Base-by-base conservation (phyloP, 2,113 vertebrate genomes). In the Gallinago media region DNA sequence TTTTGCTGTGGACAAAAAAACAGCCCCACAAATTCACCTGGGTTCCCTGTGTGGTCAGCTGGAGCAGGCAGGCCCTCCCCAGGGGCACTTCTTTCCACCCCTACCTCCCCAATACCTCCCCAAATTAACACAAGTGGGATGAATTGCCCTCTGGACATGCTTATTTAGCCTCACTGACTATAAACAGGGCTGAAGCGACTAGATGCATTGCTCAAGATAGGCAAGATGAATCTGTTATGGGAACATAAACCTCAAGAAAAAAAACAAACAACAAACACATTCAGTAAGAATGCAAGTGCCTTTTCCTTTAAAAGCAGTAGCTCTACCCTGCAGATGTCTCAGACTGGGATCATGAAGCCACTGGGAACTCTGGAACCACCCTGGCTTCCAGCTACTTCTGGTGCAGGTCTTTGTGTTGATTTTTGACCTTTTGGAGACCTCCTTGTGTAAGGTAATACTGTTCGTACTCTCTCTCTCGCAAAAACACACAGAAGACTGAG, bases 381-480 rank as follows among this genome's bases (percentile, higher is more conserved):
- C 55, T 78, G 56, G 15, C 63, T 92, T 63, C 22, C 42, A 91
- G 50, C 66, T 86, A 36, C 38, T 95, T 77, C 38, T 96, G 59
- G 59, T 40, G 31, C 36, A 55, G 59, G 34, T 34, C 47, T 68
- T 82, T 38, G 62, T 62, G 34, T 6, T 84, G 40, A 42, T 71
- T 93, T 88, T 88, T 83, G 61, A 90, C 68, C 47, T 86, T 94
- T 80, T 86, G 47, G 49, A 88, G 68, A 50, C 36, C 25, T 73
- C 56, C 85, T 74, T 76, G 18, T 66, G 25, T 63, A 55, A 44
- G n/a, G 26, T 62, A 90, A 81, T 26, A 47, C 2, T 3, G 55
- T 38, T 82, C 0, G 0, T 34, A 17, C 59, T 38, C 32, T 70
- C 23, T 56, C 38, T 55, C 32, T 59, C 38, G 42, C 38, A 23